Evolutionary conservation across 2,113 vertebrate species (phyloP).

Genomic region (Pyrgilauda ruficollis): DNA sequence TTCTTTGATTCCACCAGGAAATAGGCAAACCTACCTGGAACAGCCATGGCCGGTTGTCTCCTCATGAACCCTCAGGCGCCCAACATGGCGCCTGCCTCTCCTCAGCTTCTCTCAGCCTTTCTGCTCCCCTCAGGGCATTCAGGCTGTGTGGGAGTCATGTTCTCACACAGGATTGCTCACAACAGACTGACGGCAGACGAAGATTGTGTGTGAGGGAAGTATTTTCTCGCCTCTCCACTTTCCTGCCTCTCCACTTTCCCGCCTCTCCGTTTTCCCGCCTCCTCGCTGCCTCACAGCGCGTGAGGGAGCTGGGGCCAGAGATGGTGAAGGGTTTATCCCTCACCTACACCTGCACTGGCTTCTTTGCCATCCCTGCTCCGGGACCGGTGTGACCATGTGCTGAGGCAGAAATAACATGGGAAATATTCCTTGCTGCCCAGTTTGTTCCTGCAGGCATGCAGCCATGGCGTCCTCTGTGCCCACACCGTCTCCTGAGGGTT

Average conservation of each 20-base stretch:
- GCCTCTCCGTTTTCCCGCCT: neutral
- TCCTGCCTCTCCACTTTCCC: neutral
- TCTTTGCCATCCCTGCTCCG: neutral
- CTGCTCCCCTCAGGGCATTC: neutral
- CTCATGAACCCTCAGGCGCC: fast-evolving
- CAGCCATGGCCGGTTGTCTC: fast-evolving
- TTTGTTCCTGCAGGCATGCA: neutral
- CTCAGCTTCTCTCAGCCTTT: neutral
- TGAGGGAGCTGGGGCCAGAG: fast-evolving
- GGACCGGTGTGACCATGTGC: neutral
- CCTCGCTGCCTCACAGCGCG: fast-evolving
- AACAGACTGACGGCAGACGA: neutral
- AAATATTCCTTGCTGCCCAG: neutral
- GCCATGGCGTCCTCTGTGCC: fast-evolving
- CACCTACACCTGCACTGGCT: neutral
- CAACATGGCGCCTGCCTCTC: fast-evolving
- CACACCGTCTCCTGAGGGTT: fast-evolving
- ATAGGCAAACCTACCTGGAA: neutral
- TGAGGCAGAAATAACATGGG: neutral
- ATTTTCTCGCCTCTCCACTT: neutral
- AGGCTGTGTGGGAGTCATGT: fast-evolving
- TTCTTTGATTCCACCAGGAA: neutral
- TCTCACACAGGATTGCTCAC: neutral
- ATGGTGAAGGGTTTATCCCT: neutral
- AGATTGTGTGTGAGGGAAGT: neutral